Evolutionary conservation across 2,888 invertebrate species (phyloP).

Genomic region (Buathra laborator): DNA sequence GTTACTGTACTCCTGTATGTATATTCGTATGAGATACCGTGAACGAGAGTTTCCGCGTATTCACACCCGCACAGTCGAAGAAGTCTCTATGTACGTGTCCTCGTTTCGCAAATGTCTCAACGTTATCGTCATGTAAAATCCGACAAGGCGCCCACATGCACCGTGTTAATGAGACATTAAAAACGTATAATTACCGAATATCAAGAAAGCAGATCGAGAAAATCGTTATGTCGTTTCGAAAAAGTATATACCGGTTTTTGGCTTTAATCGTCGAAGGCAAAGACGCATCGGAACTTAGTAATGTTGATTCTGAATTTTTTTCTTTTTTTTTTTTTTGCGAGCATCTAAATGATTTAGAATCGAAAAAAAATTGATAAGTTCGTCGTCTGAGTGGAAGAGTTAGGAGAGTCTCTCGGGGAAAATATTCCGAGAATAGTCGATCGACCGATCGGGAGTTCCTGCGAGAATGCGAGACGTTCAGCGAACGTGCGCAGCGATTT

Average conservation of each 20-base stretch:
- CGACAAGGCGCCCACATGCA: not conserved
- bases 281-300: too few relatives aligned
- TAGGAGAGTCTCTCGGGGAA: not conserved
- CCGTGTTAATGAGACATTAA: not conserved
- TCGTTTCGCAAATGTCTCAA: slow-evolving; percentile 38
- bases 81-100: slow-evolving; percentile 41
- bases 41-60: slow-evolving; percentile 12
- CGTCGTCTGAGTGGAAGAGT: not conserved
- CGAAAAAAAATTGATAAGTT: not conserved
- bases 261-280: too few relatives aligned
- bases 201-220: not conserved
- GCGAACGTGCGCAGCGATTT: slow-evolving; percentile 52
- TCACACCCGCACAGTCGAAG: slow-evolving; percentile 14
- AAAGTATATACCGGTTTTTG: too few relatives aligned
- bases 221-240: not conserved
- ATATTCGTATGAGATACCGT: slow-evolving; percentile 7
- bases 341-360: not conserved
- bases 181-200: not conserved
- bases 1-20: slow-evolving; percentile 27
- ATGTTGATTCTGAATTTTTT: too few relatives aligned
- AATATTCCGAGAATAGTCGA: slow-evolving; percentile 15
- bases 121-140: not conserved
- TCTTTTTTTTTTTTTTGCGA: too few relatives aligned
- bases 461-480: slow-evolving; percentile 35
- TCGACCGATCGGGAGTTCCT: slow-evolving; percentile 27